Percentiles rank a stretch among this genome's conserved stretches.
phyloP scores from a whole-genome alignment of 2,797 vertebrate species.

The Pteronotus mesoamericanus region DNA sequence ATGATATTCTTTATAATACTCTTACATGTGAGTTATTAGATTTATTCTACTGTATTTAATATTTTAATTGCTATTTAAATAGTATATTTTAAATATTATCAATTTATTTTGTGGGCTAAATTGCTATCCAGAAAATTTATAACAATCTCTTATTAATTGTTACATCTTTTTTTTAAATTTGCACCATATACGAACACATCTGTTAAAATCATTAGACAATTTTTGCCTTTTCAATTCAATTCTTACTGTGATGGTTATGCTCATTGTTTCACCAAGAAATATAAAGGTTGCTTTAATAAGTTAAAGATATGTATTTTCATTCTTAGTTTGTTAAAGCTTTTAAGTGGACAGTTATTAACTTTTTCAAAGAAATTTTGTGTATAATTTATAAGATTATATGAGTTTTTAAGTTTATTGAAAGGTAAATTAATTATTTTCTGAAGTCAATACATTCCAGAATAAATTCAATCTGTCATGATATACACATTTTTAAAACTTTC shows the following conservation, averaged over 20 bases:
- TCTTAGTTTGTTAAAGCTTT: neutral
- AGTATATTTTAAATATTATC: neutral
- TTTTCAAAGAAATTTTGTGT: neutral
- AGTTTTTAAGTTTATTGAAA: neutral
- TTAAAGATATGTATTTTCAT: neutral
- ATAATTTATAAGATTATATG: neutral
- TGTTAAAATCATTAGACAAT: neutral
- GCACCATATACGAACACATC: neutral
- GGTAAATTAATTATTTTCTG: neutral
- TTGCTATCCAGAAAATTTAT: neutral
- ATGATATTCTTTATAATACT: neutral
- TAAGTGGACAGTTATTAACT: neutral
- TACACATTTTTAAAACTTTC: neutral
- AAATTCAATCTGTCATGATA: neutral
- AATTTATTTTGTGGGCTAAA: neutral
- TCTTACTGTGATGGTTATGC: neutral
- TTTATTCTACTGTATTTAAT: neutral
- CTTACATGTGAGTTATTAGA: neutral
- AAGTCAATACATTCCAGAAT: neutral
- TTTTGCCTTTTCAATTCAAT: neutral
- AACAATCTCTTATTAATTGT: neutral
- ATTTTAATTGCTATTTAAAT: neutral
- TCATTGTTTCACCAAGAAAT: neutral
- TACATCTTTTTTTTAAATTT: neutral
- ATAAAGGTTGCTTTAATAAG: neutral